Percentiles rank a stretch among this genome's conserved stretches.
Conservation (phyloP, 2,113 vertebrate species). For the Trinectes maculatus region DNA sequence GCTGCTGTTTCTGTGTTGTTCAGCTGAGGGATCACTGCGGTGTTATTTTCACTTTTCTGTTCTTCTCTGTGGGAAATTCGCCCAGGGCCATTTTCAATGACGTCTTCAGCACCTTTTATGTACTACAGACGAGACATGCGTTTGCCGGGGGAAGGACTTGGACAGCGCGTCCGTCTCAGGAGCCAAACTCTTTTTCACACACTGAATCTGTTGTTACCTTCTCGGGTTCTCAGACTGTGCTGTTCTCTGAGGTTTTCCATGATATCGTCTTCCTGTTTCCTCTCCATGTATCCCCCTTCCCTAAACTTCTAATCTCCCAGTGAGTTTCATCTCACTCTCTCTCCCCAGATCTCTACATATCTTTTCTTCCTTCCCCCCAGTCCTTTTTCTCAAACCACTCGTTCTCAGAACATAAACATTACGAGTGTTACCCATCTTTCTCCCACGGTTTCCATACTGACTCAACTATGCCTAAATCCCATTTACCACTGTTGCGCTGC, state of each 20-base stretch:
- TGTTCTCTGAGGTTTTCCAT: background rate
- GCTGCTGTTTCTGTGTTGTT: constrained; percentile 22
- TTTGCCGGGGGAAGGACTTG: constrained; percentile 35
- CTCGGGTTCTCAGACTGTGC: constrained; percentile 8
- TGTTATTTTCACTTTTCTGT: background rate
- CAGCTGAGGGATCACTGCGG: background rate
- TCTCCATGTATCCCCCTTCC: constrained; percentile 2
- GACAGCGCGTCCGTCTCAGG: background rate
- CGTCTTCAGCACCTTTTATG: constrained; percentile 32
- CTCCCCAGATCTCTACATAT: constrained; percentile 17
- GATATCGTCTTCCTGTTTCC: background rate
- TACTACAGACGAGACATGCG: constrained; percentile 7
- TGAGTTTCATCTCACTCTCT: constrained; percentile 18
- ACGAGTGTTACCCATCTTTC: constrained; percentile 41
- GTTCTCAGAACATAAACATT: constrained; percentile 55
- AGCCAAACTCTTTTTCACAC: constrained; percentile 13
- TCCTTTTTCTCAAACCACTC: constrained; percentile 13
- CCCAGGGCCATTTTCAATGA: constrained; percentile 1
- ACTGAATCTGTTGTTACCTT: constrained; percentile 27
- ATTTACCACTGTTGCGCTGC: constrained; percentile 54
- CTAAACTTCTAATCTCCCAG: constrained; percentile 28
- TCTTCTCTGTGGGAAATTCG: constrained; percentile 16
- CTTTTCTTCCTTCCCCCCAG: background rate
- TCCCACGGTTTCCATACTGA: constrained; percentile 70
- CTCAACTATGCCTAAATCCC: constrained; percentile 72